Evolutionary conservation across 1,140 invertebrate genomes (phyloP).

Genomic region (Diorhabda sublineata): DNA sequence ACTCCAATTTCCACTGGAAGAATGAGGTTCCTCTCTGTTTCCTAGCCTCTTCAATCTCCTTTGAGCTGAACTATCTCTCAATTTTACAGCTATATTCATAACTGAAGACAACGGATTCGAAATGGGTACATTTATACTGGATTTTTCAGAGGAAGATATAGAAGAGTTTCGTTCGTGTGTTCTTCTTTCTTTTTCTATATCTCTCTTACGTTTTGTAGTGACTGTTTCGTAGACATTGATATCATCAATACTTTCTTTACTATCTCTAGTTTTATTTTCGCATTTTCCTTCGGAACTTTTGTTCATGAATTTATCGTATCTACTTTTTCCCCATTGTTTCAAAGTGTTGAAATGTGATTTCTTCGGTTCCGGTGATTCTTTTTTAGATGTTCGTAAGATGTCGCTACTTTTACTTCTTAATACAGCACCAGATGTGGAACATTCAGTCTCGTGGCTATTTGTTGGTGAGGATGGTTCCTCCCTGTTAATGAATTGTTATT

Average conservation of each 20-base stretch:
- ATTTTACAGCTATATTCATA: constrained; percentile 61
- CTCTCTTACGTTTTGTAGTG: constrained; percentile 54
- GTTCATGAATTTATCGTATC: constrained; percentile 68
- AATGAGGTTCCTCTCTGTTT: constrained; percentile 72
- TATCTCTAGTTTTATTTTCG: constrained; percentile 19
- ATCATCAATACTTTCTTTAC: constrained; percentile 51
- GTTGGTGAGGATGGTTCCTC: constrained; percentile 34
- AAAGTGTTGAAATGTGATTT: constrained; percentile 74
- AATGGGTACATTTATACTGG: constrained; percentile 55
- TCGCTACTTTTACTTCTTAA: constrained; percentile 62
- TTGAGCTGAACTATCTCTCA: constrained; percentile 64
- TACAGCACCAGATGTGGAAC: constrained; percentile 25
- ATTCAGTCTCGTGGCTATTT: constrained; percentile 27
- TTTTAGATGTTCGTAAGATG: constrained; percentile 54
- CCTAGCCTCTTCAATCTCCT: constrained; percentile 56
- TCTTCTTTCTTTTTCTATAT: constrained; percentile 51
- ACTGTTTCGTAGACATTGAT: constrained; percentile 62
- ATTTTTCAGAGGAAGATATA: constrained; percentile 64
- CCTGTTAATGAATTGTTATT: constrained; percentile 34
- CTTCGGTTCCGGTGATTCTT: constrained; percentile 58
- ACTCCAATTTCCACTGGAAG: constrained; percentile 91
- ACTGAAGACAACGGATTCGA: constrained; percentile 52
- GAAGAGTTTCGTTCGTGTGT: constrained; percentile 71
- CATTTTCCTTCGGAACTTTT: constrained; percentile 45
- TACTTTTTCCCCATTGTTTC: constrained; percentile 76